These are phyloP conservation scores for Pachyrhynchus sulphureomaculatus DNA, from an alignment of 1,140 invertebrate genomes.

Conservation along the genomic window DNA sequence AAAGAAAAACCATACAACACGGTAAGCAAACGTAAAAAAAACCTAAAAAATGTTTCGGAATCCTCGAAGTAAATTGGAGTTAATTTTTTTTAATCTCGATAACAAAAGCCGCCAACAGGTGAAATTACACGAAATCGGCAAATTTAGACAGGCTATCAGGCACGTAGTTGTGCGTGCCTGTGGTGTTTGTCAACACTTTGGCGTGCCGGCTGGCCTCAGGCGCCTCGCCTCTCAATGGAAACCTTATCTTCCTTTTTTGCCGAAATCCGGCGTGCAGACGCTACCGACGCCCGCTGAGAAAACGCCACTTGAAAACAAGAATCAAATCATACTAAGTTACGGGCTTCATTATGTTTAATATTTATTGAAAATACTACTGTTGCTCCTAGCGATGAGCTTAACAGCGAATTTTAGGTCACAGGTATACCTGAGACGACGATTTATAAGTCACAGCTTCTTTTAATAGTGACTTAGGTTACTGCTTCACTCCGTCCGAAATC, in stretches of 20 bases:
- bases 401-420: too few relatives aligned
- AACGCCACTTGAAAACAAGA: conserved; percentile 19
- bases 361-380: not conserved
- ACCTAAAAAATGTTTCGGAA: too few relatives aligned
- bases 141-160: conserved; percentile 25
- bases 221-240: conserved; percentile 27
- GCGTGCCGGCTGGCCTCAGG: conserved; percentile 20
- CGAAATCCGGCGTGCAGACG: conserved; percentile 34
- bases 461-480: too few relatives aligned
- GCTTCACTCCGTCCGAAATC: too few relatives aligned
- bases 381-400: too few relatives aligned
- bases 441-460: too few relatives aligned
- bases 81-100: not conserved
- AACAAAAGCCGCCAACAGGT: conserved; percentile 21
- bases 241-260: conserved; percentile 37
- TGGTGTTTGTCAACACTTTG: conserved; percentile 38
- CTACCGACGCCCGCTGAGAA: conserved; percentile 30
- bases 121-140: conserved; percentile 15
- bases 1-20: too few relatives aligned
- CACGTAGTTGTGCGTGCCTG: conserved; percentile 37
- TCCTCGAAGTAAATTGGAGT: too few relatives aligned
- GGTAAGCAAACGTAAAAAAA: too few relatives aligned
- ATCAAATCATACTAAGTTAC: not conserved
- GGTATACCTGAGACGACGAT: too few relatives aligned
- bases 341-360: not conserved